Conservation (phyloP, 2,113 vertebrate species). For the Ciconia stormi region DNA sequence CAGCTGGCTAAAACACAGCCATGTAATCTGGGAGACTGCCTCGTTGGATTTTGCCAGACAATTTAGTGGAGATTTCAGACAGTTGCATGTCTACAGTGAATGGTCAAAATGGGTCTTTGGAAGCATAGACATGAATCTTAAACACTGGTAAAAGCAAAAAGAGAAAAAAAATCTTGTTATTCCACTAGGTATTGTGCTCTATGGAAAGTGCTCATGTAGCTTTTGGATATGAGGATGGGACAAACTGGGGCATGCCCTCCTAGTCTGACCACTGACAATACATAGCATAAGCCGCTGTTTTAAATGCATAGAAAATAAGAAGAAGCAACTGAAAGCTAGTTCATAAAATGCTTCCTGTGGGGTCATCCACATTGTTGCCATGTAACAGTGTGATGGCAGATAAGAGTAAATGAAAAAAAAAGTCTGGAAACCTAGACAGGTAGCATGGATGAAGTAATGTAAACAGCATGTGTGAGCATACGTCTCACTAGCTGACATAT, state of each 20-base stretch:
- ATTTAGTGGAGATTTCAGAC: background rate
- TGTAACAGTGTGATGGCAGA: too few relatives aligned
- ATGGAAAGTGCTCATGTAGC: background rate
- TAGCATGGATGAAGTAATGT: background rate
- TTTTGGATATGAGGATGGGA: background rate
- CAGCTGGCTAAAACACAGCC: background rate
- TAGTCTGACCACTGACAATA: background rate
- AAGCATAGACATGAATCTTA: background rate
- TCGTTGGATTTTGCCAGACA: background rate
- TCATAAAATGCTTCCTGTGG: background rate
- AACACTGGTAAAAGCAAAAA: background rate
- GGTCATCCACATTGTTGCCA: background rate
- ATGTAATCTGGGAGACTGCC: background rate
- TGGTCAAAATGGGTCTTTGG: background rate
- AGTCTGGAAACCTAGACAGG: background rate
- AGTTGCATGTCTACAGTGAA: background rate
- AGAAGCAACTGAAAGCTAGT: background rate
- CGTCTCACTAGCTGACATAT: background rate
- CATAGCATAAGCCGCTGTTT: background rate
- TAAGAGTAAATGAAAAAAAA: background rate
- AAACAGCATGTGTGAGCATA: background rate
- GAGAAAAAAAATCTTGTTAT: background rate
- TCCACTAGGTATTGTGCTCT: background rate
- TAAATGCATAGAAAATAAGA: background rate
- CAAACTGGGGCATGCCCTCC: background rate